Conservation (phyloP, 1,140 invertebrate species). For the Mylabris phalerata region DNA sequence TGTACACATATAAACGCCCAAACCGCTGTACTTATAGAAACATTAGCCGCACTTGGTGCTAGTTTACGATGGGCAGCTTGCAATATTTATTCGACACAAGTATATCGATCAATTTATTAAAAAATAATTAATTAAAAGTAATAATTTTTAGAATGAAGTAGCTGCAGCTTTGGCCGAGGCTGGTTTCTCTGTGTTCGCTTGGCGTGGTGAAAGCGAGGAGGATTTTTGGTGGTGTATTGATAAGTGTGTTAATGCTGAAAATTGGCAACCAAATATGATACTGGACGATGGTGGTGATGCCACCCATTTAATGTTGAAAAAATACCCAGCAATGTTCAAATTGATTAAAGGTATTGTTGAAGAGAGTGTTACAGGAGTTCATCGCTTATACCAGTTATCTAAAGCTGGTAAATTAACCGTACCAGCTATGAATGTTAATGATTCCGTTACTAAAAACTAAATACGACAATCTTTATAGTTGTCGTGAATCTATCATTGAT, state of each 20-base stretch:
- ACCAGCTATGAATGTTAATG: constrained; percentile 99
- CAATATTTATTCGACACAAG: constrained; percentile 97
- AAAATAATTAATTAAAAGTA: not conserved
- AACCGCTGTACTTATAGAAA: constrained; percentile 94
- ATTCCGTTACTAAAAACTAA: constrained; percentile 99
- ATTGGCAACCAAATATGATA: constrained; percentile 99
- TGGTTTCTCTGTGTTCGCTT: constrained; percentile 85
- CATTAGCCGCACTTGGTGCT: constrained; percentile 81
- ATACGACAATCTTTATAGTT: constrained; percentile 94
- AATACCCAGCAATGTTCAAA: constrained; percentile 92
- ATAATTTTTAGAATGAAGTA: constrained; percentile 77
- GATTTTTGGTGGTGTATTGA: constrained; percentile 99
- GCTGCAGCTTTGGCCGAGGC: constrained; percentile 92
- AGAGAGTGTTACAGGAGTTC: constrained; percentile 96
- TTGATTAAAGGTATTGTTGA: constrained; percentile 97
- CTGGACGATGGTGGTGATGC: constrained; percentile 96
- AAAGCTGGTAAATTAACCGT: constrained; percentile 91
- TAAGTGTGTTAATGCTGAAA: constrained; percentile 82
- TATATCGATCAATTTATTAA: constrained; percentile 29
- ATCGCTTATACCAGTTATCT: constrained; percentile 91
- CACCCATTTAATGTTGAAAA: constrained; percentile 94
- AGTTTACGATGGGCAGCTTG: constrained; percentile 93
- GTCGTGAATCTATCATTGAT: constrained; percentile 81
- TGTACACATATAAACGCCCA: constrained; percentile 98
- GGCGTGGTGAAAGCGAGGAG: constrained; percentile 93